phyloP scores from a whole-genome alignment of 2,113 vertebrate genomes.

The Gavialis gangeticus region DNA sequence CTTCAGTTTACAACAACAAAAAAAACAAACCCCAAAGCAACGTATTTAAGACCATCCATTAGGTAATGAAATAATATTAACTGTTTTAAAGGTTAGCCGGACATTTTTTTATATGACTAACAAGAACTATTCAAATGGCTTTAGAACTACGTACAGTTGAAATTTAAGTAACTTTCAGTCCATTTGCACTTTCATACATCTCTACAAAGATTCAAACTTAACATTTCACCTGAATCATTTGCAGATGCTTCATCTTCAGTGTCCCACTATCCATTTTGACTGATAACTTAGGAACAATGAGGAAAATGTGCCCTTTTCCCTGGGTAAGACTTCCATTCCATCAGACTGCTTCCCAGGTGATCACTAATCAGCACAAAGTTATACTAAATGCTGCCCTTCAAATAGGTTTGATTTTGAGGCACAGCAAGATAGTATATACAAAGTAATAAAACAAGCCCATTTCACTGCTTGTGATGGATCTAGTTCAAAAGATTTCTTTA shows the following conservation, averaged over 20 bases:
- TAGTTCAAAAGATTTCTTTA: constrained; percentile 17
- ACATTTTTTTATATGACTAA: constrained; percentile 38
- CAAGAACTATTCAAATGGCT: constrained; percentile 27
- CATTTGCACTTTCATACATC: background rate
- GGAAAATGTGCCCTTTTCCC: background rate
- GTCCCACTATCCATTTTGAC: background rate
- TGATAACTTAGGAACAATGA: background rate
- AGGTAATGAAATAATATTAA: constrained; percentile 41
- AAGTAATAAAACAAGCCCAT: background rate
- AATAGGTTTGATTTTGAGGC: background rate
- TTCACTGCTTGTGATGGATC: background rate
- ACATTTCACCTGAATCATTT: background rate
- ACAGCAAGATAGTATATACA: background rate
- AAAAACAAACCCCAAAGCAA: background rate
- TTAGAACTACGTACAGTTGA: background rate
- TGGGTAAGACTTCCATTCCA: background rate
- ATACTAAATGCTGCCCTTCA: background rate
- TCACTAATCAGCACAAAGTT: background rate
- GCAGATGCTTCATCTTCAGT: background rate
- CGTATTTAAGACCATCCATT: constrained; percentile 9
- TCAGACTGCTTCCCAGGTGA: background rate
- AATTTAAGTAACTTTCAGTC: background rate
- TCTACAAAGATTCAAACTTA: background rate
- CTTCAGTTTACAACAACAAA: background rate
- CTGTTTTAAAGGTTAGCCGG: constrained; percentile 33